These are phyloP conservation scores for Drosophila ambigua DNA, from an alignment of 1,140 invertebrate species.

Conservation along the genomic window DNA sequence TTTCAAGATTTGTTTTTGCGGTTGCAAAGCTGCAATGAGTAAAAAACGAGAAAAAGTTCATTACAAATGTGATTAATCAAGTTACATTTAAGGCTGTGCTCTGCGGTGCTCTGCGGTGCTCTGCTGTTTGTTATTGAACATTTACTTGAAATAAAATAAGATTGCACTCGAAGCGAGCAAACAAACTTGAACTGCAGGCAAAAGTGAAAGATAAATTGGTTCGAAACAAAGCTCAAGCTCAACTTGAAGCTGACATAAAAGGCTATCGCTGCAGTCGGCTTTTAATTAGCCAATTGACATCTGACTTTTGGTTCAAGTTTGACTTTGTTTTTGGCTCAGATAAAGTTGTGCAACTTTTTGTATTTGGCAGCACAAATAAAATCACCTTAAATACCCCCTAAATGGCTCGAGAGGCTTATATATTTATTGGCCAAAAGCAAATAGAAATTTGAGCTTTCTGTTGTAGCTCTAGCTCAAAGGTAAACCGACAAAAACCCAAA, in stretches of 20 bases:
- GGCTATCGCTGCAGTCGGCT: slow-evolving; percentile 58
- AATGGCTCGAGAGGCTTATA: slow-evolving; percentile 33
- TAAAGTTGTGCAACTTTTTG: slow-evolving; percentile 30
- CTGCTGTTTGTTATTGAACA: slow-evolving; percentile 52
- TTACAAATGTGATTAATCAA: slow-evolving; percentile 20
- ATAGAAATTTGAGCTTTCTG: slow-evolving; percentile 36
- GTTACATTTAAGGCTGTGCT: slow-evolving; percentile 16
- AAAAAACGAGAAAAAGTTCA: slow-evolving; percentile 20
- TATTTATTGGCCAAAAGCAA: slow-evolving; percentile 20
- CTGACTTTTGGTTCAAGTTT: slow-evolving; percentile 55
- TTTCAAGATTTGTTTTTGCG: slow-evolving; percentile 51
- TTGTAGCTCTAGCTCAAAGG: slow-evolving; percentile 1
- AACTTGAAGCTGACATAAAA: slow-evolving; percentile 62
- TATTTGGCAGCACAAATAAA: slow-evolving; percentile 20
- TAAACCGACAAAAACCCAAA: background rate
- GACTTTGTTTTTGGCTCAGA: slow-evolving; percentile 17
- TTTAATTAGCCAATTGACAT: slow-evolving; percentile 80
- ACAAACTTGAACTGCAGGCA: slow-evolving; percentile 37
- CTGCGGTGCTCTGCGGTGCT: background rate
- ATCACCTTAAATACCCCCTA: slow-evolving; percentile 19
- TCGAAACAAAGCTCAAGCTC: slow-evolving; percentile 33
- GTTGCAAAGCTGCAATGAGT: slow-evolving; percentile 52
- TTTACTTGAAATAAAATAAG: slow-evolving; percentile 27
- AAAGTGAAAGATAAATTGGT: slow-evolving; percentile 53
- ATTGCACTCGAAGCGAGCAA: slow-evolving; percentile 22